Evolutionary conservation across 2,888 invertebrate genomes (phyloP), one percentile per base, ranked within the genome.

Genomic region (Aquatica leii): DNA sequence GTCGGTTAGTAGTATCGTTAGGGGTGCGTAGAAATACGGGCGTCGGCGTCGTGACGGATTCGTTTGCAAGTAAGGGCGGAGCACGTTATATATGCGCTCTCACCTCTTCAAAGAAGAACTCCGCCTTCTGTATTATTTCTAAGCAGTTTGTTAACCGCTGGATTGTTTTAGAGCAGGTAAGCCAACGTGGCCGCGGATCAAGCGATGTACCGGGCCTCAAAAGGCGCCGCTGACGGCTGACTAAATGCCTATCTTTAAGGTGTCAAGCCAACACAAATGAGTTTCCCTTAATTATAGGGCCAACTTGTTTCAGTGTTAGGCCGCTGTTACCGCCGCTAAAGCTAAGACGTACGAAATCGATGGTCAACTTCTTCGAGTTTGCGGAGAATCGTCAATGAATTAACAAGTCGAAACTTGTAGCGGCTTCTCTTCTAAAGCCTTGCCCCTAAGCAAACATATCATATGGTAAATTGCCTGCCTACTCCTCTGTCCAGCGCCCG

Each of bases 171-270:
- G 75, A 76, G 75, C 78, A 78, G 78, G 77, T 78, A 77, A 77
- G 78, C 75, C 75, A 83, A 81, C 81, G 84, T 81, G 84, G 78
- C 83, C 83, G 84, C 82, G 83, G 82, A 82, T 80, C 80, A 69
- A 65, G 63, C 56, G 73, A 74, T 76, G 76, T 73, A 73, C 71
- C 71, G 76, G 74, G 76, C 73, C 72, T 74, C 78, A 79, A 81
- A 81, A 81, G 81, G 78, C 77, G 79, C 81, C 81, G 81, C 81
- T 81, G 80, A 81, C 81, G 81, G 79, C 81, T 81, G 81, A 81
- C 81, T 81, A 81, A 81, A 81, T 81, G 81, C 81, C 81, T 80
- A 81, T 81, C 81, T 81, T 81, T 81, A 81, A 81, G 79, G 81
- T 81, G 81, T 81, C 81, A 81, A 80, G 78, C 78, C 77, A 79